phyloP scores from a whole-genome alignment of 2,888 invertebrate species.

The Rhagonycha lutea region DNA sequence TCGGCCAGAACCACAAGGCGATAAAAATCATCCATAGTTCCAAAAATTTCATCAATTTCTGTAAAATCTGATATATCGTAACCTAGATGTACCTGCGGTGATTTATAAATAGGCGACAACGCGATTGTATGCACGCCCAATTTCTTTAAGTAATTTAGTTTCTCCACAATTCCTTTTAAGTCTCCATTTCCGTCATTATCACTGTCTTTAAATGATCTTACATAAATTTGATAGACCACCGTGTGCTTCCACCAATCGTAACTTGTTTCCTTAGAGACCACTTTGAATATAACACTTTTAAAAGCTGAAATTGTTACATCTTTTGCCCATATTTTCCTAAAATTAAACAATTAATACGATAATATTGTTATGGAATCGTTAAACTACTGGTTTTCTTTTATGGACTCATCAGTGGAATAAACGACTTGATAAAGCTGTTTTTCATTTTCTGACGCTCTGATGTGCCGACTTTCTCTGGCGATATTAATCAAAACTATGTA shows the following conservation, averaged over 20 bases:
- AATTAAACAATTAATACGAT: not conserved
- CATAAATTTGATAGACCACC: conserved; percentile 84
- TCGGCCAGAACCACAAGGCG: conserved; percentile 62
- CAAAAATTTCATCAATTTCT: conserved; percentile 73
- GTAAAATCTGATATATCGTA: conserved; percentile 84
- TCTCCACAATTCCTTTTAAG: conserved; percentile 65
- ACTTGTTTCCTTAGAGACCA: not conserved
- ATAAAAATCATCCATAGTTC: conserved; percentile 73
- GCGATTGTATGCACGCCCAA: conserved; percentile 77
- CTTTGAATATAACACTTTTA: not conserved
- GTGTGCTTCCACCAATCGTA: conserved; percentile 83
- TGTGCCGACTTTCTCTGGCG: not conserved
- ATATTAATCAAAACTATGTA: not conserved
- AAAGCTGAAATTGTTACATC: not conserved
- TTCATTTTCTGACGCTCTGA: not conserved
- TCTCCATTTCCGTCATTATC: conserved; percentile 88
- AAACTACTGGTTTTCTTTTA: not conserved
- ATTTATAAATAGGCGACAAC: conserved; percentile 83
- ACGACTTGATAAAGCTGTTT: not conserved
- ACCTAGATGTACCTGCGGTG: conserved; percentile 85
- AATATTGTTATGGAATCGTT: not conserved
- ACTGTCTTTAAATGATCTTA: conserved; percentile 76
- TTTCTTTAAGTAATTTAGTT: conserved; percentile 52
- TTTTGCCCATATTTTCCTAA: not conserved
- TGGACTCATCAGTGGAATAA: not conserved